A percentile compares a stretch with the other conserved stretches of the same genome.
These are phyloP conservation scores for Petrocephalus sullivani DNA, from an alignment of 2,797 vertebrate genomes.

Conservation along the genomic window DNA sequence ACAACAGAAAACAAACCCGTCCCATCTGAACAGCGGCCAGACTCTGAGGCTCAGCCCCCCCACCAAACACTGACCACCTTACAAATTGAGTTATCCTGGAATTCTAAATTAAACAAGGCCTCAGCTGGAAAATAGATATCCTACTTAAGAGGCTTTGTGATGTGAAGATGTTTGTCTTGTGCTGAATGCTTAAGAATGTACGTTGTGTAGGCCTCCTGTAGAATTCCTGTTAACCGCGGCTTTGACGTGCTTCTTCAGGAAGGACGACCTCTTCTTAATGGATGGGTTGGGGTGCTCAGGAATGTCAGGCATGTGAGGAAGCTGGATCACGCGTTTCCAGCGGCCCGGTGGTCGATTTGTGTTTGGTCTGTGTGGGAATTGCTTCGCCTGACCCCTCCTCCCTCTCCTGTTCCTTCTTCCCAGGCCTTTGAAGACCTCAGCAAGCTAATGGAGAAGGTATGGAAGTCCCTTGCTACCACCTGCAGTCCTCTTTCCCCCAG, in stretches of 20 bases:
- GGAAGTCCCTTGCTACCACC: neutral
- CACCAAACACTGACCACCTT: neutral
- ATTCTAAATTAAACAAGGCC: neutral
- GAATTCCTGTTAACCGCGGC: neutral
- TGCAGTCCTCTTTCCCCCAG: neutral
- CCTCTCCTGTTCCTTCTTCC: conserved; percentile 40
- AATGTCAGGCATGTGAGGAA: neutral
- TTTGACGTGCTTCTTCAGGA: neutral
- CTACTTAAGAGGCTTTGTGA: neutral
- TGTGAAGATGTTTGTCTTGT: neutral
- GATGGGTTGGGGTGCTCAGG: neutral
- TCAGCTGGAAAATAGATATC: neutral
- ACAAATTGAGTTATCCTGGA: neutral
- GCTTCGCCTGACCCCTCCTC: conserved; percentile 20
- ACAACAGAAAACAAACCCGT: conserved; percentile 35
- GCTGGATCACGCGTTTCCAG: neutral
- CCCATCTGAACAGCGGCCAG: neutral
- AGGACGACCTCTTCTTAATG: neutral
- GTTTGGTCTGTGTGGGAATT: neutral
- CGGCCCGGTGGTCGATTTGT: neutral
- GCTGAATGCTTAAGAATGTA: neutral
- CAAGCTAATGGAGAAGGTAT: conserved; percentile 97
- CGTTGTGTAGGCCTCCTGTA: neutral
- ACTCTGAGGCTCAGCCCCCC: neutral
- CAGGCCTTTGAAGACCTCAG: conserved; percentile 98